Conservation (phyloP, 2,888 invertebrate genomes). For the Agonopterix alstromeriana region DNA sequence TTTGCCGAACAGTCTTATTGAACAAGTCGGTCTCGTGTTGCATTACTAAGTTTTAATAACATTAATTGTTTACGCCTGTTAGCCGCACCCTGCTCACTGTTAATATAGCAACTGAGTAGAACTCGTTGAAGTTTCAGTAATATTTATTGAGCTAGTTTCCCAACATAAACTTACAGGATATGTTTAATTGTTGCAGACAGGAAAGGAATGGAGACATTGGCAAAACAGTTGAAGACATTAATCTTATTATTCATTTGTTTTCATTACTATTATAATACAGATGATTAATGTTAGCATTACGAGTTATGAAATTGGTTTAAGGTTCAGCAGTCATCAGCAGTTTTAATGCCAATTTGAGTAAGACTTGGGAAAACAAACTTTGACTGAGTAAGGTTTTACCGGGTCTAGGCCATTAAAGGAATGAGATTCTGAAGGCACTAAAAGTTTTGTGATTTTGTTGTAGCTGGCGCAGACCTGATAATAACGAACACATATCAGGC, state of each 20-base stretch:
- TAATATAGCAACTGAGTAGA: constrained; percentile 34
- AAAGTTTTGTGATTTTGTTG: constrained; percentile 20
- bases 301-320: constrained; percentile 17
- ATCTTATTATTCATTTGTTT: constrained; percentile 48
- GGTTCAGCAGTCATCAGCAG: not conserved
- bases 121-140: constrained; percentile 41
- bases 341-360: not conserved
- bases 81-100: constrained; percentile 53
- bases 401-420: too few species aligned
- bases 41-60: constrained; percentile 67
- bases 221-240: constrained; percentile 35
- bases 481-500: constrained; percentile 95
- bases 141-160: constrained; percentile 59
- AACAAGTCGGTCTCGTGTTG: constrained; percentile 45
- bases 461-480: constrained; percentile 91
- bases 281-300: constrained; percentile 33
- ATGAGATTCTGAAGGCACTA: too few species aligned
- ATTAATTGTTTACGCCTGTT: constrained; percentile 63
- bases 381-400: too few species aligned
- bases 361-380: not conserved
- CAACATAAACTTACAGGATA: constrained; percentile 31
- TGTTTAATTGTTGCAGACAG: constrained; percentile 31
- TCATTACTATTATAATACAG: constrained; percentile 28
- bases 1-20: constrained; percentile 41
- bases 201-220: constrained; percentile 34